Conservation (phyloP, 2,888 invertebrate species). For the Palloptera scutellata region DNA sequence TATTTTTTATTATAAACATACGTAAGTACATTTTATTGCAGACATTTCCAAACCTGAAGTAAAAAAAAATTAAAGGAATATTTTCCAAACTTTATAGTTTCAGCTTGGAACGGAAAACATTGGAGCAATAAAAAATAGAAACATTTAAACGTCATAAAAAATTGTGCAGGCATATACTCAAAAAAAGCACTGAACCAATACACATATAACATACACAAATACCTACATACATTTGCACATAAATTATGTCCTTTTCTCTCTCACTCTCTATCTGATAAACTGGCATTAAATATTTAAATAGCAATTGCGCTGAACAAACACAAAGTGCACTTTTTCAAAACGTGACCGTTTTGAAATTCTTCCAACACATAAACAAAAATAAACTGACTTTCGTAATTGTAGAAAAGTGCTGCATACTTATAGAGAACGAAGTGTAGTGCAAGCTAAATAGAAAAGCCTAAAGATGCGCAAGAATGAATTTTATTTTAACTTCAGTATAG, state of each 20-base stretch:
- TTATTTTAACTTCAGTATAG: neutral
- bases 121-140: neutral
- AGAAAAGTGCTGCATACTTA: neutral
- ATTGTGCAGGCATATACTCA: too few relatives aligned
- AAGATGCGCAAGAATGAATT: conserved; percentile 2
- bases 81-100: too few relatives aligned
- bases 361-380: neutral
- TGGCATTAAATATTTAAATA: conserved; percentile 33
- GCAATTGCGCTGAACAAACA: conserved; percentile 29
- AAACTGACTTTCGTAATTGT: neutral
- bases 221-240: too few relatives aligned
- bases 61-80: too few relatives aligned
- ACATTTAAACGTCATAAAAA: neutral
- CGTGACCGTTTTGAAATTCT: too few relatives aligned
- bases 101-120: too few relatives aligned
- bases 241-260: neutral
- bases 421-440: neutral
- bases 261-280: neutral
- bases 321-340: neutral
- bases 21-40: too few relatives aligned
- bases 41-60: too few relatives aligned
- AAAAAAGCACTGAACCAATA: neutral
- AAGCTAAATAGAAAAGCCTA: neutral
- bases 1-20: too few relatives aligned
- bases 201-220: too few relatives aligned